A percentile compares a stretch with the other conserved stretches of the same genome.
Conservation (phyloP, 2,113 vertebrate species). For the Nycticorax nycticorax region DNA sequence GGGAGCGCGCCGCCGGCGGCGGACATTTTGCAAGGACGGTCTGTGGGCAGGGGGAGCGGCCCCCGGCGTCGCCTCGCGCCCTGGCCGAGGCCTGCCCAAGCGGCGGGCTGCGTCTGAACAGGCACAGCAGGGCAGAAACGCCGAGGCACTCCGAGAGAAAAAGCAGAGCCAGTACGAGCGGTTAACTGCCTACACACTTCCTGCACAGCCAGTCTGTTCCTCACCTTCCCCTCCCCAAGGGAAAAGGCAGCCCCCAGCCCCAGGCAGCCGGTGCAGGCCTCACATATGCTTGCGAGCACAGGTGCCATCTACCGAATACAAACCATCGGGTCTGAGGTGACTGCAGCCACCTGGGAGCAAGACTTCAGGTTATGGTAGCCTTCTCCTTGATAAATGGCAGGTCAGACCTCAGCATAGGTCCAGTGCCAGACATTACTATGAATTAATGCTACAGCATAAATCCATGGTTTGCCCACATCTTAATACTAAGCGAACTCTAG, state of each 20-base stretch:
- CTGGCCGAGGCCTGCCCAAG: fast-evolving
- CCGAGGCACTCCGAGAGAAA: neutral
- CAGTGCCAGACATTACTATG: neutral
- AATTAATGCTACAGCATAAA: neutral
- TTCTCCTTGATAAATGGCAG: neutral
- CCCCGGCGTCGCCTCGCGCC: fast-evolving
- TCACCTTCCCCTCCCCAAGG: neutral
- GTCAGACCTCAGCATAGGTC: no score
- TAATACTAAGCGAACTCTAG: neutral
- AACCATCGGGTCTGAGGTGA: neutral
- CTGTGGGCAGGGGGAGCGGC: fast-evolving
- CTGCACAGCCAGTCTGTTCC: fast-evolving
- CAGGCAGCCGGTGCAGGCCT: neutral
- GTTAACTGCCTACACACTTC: fast-evolving
- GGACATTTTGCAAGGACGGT: neutral
- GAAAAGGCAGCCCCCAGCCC: neutral
- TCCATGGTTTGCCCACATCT: neutral
- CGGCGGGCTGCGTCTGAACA: fast-evolving
- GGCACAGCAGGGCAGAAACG: fast-evolving
- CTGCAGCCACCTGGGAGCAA: fast-evolving
- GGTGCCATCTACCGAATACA: neutral
- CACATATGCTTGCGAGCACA: fast-evolving
- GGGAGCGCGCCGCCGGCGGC: fast-evolving
- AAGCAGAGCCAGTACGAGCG: no score
- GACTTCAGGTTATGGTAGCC: no score